Evolutionary conservation across 1,140 invertebrate species (phyloP), one percentile per base, ranked within the genome.

Genomic region (Arion vulgaris): DNA sequence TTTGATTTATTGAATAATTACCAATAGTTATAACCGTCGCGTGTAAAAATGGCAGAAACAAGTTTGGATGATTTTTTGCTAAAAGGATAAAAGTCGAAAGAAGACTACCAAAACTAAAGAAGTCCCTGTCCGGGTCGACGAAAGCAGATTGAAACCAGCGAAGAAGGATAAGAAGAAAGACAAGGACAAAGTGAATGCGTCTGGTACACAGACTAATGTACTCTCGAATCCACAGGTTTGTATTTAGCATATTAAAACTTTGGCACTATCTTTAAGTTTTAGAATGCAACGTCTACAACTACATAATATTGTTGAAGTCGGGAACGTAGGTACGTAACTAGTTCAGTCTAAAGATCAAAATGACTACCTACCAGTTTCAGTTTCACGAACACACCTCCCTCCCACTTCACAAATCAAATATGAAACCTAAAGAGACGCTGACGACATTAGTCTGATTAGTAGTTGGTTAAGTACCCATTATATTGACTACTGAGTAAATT

Each of bases 51-150:
- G 84, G 81, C 84, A 69, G 84, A 85, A 26, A 69, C 84, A 62
- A 89, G 88, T 88, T 86, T 91, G 78, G 90, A 91, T 80, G 90
- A 91, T 85, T 91, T 91, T 75, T 91, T 91, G 89, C 53, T 90
- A 91, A 82, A 91, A 91, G 83, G 90, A 91, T 82, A 91, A 90
- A 84, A 90, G 85, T 74, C 90, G 89, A 83, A 91, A 90, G 88
- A 91, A 91, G 85, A 85, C 83, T 5, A 91, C 89, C 72, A 85
- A 86, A 11, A 91, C 90, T 87, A n/a, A 39, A 51, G 49, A 62
- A n/a, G 85, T 83, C 26, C 82, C 88, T 9, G 78, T 62, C 81
- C 87, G 88, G 73, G 80, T 88, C 39, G 73, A 86, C 41, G 80
- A 82, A 73, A 83, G 88, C 53, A 38, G 41, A 23, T 13, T 5